These are phyloP conservation scores for Paguma larvata DNA, from an alignment of 2,797 vertebrate species.

Conservation along the genomic window DNA sequence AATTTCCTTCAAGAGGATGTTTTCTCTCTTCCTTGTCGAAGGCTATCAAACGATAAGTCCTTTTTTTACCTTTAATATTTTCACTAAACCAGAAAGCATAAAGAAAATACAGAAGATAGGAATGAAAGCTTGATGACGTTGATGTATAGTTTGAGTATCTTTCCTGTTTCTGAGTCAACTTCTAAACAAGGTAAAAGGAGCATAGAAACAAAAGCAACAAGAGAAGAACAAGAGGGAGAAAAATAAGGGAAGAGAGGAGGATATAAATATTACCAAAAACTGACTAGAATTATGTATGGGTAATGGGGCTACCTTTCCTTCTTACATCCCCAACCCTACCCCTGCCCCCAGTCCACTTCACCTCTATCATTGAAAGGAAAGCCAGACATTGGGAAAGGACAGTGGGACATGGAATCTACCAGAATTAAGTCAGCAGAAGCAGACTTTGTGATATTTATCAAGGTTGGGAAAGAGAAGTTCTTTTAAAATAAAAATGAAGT, in stretches of 20 bases:
- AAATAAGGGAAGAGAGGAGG: not conserved
- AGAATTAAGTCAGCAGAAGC: not conserved
- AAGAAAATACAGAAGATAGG: not conserved
- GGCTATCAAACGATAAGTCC: not conserved
- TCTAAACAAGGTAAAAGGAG: not conserved
- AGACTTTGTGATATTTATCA: not conserved
- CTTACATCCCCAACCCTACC: not conserved
- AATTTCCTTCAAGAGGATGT: not conserved
- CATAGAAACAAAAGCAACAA: not conserved
- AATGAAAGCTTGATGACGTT: not conserved
- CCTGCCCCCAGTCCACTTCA: too few relatives aligned
- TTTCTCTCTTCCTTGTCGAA: not conserved
- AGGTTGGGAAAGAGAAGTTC: not conserved
- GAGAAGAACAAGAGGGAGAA: not conserved
- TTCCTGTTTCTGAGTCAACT: not conserved
- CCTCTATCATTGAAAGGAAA: not conserved
- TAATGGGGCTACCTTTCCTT: not conserved
- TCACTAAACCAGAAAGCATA: not conserved
- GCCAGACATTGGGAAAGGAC: not conserved
- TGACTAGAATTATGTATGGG: not conserved
- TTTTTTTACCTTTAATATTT: conserved; percentile 25
- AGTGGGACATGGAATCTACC: not conserved
- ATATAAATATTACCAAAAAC: not conserved
- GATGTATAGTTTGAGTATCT: not conserved
- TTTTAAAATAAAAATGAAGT: not conserved